phyloP scores from a whole-genome alignment of 2,888 invertebrate genomes.

The Amblyteles armatorius region DNA sequence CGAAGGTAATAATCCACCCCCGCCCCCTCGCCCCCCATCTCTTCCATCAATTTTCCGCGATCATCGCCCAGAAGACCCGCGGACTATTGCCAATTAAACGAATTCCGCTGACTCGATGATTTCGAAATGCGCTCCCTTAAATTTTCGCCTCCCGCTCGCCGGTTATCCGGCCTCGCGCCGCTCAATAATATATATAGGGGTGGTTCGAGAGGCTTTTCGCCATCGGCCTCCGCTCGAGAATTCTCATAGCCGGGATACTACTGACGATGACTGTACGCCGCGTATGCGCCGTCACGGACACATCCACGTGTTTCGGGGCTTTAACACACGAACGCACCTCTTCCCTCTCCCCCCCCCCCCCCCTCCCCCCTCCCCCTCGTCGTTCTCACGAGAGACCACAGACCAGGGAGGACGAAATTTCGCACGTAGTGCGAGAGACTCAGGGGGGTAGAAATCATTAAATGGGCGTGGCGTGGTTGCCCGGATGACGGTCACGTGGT shows the following conservation, averaged over 20 bases:
- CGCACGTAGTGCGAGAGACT: conserved; percentile 76
- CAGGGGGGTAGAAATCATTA: conserved; percentile 85
- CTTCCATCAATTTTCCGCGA: background rate
- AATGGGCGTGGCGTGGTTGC: conserved; percentile 85
- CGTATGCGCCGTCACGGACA: conserved; percentile 66
- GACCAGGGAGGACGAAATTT: conserved; percentile 74
- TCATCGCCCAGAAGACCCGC: background rate
- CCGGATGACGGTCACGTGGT: conserved; percentile 85
- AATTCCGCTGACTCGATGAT: conserved; percentile 47
- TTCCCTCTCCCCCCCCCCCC: conserved; percentile 49
- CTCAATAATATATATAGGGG: conserved; percentile 8
- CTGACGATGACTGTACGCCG: conserved; percentile 83
- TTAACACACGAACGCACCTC: conserved; percentile 18
- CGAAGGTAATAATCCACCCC: background rate
- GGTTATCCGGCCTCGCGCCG: conserved; percentile 28
- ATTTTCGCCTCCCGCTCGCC: conserved; percentile 43
- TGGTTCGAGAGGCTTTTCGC: conserved; percentile 59
- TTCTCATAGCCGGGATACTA: conserved; percentile 73
- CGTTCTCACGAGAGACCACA: conserved; percentile 63
- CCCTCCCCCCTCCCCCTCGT: conserved; percentile 64
- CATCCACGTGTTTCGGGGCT: conserved; percentile 19
- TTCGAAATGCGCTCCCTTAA: conserved; percentile 58
- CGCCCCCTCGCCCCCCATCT: no score
- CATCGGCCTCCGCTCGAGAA: conserved; percentile 52
- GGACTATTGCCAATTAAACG: conserved; percentile 30